phyloP scores from a whole-genome alignment of 2,113 vertebrate genomes.

The Orientallactaga bullata region DNA sequence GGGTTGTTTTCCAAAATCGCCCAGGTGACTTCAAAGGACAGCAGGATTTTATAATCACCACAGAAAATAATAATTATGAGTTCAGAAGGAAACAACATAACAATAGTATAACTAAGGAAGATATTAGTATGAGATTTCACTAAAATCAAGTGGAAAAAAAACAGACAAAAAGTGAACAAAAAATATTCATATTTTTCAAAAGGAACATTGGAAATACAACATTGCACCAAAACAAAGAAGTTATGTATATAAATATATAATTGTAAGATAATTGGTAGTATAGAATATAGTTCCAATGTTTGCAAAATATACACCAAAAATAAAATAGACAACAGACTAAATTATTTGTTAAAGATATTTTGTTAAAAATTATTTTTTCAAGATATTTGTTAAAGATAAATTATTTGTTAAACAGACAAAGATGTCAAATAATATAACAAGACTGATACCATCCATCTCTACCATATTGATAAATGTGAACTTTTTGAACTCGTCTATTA shows the following conservation, averaged over 20 bases:
- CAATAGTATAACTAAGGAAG: conserved; percentile 7
- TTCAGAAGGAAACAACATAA: background rate
- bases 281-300: background rate
- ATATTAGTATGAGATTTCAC: background rate
- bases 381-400: background rate
- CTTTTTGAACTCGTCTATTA: background rate
- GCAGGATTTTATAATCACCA: background rate
- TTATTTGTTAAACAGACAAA: background rate
- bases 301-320: background rate
- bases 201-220: background rate
- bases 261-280: background rate
- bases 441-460: background rate
- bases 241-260: background rate
- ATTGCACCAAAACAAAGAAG: background rate
- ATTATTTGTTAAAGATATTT: background rate
- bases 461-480: background rate
- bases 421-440: background rate
- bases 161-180: background rate
- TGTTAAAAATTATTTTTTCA: background rate
- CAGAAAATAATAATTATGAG: background rate
- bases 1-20: background rate
- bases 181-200: background rate
- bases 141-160: background rate
- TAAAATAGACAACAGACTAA: background rate
- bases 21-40: background rate